Evolutionary conservation across 1,140 invertebrate genomes (phyloP), one percentile per base, ranked within the genome.

Genomic region (Gonatopus flavifemur): DNA sequence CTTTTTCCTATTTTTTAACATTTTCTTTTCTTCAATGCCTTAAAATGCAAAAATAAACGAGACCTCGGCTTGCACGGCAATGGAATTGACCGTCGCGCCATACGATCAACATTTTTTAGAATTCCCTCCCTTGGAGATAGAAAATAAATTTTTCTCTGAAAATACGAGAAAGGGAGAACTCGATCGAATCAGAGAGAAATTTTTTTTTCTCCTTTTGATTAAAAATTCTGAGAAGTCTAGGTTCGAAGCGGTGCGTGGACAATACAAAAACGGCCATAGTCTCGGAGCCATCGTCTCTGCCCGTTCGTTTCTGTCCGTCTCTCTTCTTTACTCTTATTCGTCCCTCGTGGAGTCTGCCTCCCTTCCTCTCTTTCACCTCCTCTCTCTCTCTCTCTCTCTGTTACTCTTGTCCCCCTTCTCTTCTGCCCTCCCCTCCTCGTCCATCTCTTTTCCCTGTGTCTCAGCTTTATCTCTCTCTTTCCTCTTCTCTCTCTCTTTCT

Each of bases 1-100:
- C 62, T 71, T 68, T 70, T 70, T 66, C 66, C 63, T 66, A 67
- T 72, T 74, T 71, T 72, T 74, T 66, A 70, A 72, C 71, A 71
- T 74, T 74, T 74, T 74, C 71, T 74, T 72, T 74, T 71, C 71
- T 72, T 69, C 71, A 62, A 74, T 74, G 67, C 70, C 69, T 74
- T 74, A 72, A 74, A 74, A 74, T 74, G 69, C 71, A 74, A 74
- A 74, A 74, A 74, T 74, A 72, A 74, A 74, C 71, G 71, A 70
- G 67, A 62, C 66, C 67, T 47, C 46, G 52, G 32, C 45, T 46
- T 28, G 55, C 8, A 49, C 42, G 59, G 31, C 16, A 67, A n/a
- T 42, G 39, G 53, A 72, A 74, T 55, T 72, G 71, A 64, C 71
- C 55, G 30, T 38, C 19, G n/a, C 36, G 25, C 39, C 42, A 18